Conservation (phyloP, 2,888 invertebrate genomes). For the Agriopis marginaria region DNA sequence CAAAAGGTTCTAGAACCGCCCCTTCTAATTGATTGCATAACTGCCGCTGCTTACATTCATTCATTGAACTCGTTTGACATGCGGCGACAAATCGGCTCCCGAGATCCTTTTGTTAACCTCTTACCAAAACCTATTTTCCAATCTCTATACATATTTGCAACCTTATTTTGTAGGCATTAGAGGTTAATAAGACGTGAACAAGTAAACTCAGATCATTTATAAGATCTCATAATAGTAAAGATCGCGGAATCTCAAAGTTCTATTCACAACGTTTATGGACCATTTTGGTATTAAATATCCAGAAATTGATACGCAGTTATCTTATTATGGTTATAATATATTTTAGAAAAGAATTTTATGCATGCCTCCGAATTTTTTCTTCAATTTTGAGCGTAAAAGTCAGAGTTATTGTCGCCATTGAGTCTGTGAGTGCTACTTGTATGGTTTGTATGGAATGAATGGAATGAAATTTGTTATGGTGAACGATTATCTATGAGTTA, state of each 20-base stretch:
- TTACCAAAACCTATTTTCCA: slow-evolving; percentile 16
- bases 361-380: slow-evolving; percentile 69
- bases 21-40: slow-evolving; percentile 82
- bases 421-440: slow-evolving; percentile 68
- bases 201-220: slow-evolving; percentile 2
- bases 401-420: slow-evolving; percentile 66
- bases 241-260: slow-evolving; percentile 32
- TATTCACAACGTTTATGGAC: slow-evolving; percentile 47
- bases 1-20: slow-evolving; percentile 66
- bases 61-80: slow-evolving; percentile 72
- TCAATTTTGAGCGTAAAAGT: slow-evolving; percentile 53
- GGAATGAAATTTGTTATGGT: slow-evolving; percentile 72
- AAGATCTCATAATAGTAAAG: slow-evolving; percentile 24
- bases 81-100: slow-evolving; percentile 78
- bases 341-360: slow-evolving; percentile 74
- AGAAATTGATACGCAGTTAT: slow-evolving; percentile 67
- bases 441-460: slow-evolving; percentile 53
- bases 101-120: slow-evolving; percentile 53
- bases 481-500: slow-evolving; percentile 65
- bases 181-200: background rate
- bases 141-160: background rate
- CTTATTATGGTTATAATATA: slow-evolving; percentile 72
- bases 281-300: slow-evolving; percentile 49
- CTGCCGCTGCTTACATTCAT: slow-evolving; percentile 62
- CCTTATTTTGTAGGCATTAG: slow-evolving; percentile 8